These are phyloP conservation scores for Amniataba percoides DNA, from an alignment of 2,797 vertebrate species.

Conservation along the genomic window DNA sequence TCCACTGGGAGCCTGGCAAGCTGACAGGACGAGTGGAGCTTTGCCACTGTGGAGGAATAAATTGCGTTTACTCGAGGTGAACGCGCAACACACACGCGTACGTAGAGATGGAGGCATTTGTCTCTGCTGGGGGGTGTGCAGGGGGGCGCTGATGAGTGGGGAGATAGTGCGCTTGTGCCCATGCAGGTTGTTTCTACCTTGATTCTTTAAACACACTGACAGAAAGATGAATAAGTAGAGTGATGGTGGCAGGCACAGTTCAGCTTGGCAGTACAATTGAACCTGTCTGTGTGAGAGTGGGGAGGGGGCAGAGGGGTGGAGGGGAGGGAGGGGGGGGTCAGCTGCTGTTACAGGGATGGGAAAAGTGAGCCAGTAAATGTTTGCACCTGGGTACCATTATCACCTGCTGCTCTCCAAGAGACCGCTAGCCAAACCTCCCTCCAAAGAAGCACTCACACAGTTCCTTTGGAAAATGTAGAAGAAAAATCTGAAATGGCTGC, in stretches of 20 bases:
- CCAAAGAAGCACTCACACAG: slow-evolving; percentile 30
- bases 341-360: slow-evolving; percentile 44
- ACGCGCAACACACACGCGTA: slow-evolving; percentile 47
- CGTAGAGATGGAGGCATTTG: slow-evolving; percentile 51
- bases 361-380: slow-evolving; percentile 56
- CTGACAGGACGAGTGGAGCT: slow-evolving; percentile 77
- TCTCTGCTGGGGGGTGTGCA: slow-evolving; percentile 19
- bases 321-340: slow-evolving; percentile 13
- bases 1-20: slow-evolving; percentile 74
- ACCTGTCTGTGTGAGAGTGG: slow-evolving; percentile 34
- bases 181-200: slow-evolving; percentile 45
- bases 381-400: slow-evolving; percentile 69
- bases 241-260: slow-evolving; percentile 49
- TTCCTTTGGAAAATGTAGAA: slow-evolving; percentile 33
- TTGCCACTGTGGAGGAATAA: slow-evolving; percentile 70
- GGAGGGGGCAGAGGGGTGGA: background rate
- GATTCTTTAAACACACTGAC: slow-evolving; percentile 62
- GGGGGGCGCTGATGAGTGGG: slow-evolving; percentile 43
- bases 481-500: slow-evolving; percentile 42
- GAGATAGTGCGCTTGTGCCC: slow-evolving; percentile 40
- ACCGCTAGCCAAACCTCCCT: slow-evolving; percentile 36
- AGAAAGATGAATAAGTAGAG: slow-evolving; percentile 66
- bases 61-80: slow-evolving; percentile 74
- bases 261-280: slow-evolving; percentile 47
- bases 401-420: slow-evolving; percentile 49